A percentile compares a stretch with the other conserved stretches of the same genome.
These are phyloP conservation scores for Marcusenius ussheri DNA, from an alignment of 2,113 vertebrate species.

Conservation along the genomic window DNA sequence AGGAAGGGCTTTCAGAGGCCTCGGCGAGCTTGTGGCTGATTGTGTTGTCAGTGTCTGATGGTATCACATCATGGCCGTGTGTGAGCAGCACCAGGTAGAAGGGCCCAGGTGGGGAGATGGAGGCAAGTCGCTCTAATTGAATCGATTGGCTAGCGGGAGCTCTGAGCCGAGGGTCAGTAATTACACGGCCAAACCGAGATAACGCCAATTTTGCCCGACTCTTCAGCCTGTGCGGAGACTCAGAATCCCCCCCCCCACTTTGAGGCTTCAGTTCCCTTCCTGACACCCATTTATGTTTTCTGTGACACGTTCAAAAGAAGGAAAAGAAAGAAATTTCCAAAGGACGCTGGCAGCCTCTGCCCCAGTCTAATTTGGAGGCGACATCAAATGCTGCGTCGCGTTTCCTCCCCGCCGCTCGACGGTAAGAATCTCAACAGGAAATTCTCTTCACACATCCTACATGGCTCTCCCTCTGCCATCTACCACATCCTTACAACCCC, in stretches of 20 bases:
- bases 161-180: constrained; percentile 18
- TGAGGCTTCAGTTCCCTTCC: neutral
- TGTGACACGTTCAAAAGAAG: neutral
- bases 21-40: neutral
- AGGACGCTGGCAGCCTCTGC: neutral
- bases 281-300: neutral
- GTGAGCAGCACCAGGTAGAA: neutral
- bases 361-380: neutral
- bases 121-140: constrained; percentile 15
- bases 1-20: neutral
- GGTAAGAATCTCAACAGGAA: neutral
- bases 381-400: neutral
- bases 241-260: neutral
- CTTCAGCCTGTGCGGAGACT: neutral
- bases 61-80: constrained; percentile 5
- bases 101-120: neutral
- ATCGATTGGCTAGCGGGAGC: constrained; percentile 18
- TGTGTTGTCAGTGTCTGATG: constrained; percentile 14
- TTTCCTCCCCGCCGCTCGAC: neutral
- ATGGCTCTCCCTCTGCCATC: neutral
- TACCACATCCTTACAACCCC: neutral
- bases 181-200: constrained; percentile 11
- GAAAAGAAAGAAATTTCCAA: neutral
- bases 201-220: constrained; percentile 10
- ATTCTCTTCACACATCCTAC: neutral